phyloP scores from a whole-genome alignment of 2,113 vertebrate species.

The Nothocercus julius region DNA sequence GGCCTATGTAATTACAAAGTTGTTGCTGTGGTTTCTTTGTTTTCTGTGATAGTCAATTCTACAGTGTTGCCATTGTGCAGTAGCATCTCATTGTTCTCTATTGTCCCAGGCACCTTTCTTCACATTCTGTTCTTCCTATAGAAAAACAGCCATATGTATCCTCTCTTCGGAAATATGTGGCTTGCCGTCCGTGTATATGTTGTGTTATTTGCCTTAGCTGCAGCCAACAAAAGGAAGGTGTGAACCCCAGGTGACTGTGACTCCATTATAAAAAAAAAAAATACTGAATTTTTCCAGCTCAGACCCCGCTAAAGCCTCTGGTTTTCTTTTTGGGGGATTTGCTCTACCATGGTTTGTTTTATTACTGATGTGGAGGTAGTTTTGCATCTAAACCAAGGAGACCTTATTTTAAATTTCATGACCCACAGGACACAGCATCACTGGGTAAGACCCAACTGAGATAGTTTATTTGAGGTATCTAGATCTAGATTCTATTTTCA shows the following conservation, averaged over 20 bases:
- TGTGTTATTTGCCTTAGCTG: background rate
- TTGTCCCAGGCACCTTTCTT: background rate
- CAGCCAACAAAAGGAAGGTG: background rate
- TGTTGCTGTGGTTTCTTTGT: background rate
- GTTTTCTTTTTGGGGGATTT: rapidly evolving
- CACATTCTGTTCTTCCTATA: background rate
- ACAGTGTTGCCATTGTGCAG: background rate
- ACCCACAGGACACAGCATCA: background rate
- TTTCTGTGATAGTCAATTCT: background rate
- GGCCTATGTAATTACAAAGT: background rate
- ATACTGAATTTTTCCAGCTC: background rate
- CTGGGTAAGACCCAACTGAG: background rate
- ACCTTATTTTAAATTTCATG: background rate
- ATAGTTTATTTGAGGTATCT: background rate
- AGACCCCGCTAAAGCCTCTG: background rate
- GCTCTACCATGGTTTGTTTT: background rate
- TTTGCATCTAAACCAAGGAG: background rate
- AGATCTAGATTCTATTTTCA: background rate
- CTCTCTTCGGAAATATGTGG: background rate
- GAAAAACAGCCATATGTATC: background rate
- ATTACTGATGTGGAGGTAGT: background rate
- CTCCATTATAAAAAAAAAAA: background rate
- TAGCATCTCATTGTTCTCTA: background rate
- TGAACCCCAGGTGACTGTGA: background rate
- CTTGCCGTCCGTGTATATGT: background rate